Conservation (phyloP, 2,888 invertebrate genomes). For the Cephus pygmeus region DNA sequence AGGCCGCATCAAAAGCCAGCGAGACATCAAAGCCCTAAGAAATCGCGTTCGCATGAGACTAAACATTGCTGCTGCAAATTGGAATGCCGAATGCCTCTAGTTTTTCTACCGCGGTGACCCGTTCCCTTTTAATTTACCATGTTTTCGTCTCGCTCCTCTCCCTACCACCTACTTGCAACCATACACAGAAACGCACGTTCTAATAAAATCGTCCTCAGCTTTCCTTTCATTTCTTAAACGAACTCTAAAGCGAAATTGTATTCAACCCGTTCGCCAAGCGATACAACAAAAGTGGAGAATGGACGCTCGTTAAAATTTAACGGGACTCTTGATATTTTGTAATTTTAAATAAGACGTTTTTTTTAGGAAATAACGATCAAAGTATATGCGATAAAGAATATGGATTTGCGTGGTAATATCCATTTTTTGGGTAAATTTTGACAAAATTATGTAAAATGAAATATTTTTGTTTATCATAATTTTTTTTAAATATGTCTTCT, state of each 20-base stretch:
- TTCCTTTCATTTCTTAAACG: neutral
- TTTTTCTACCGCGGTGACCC: neutral
- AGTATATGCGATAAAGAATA: neutral
- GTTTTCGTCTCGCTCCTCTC: neutral
- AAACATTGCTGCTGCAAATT: neutral
- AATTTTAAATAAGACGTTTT: neutral
- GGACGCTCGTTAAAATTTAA: constrained; percentile 3
- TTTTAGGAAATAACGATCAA: neutral
- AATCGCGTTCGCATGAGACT: neutral
- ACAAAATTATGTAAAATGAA: neutral
- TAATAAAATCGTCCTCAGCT: neutral
- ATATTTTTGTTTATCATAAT: neutral
- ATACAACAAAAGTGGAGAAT: neutral
- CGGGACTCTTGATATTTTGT: neutral
- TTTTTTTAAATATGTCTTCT: neutral
- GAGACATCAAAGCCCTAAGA: neutral
- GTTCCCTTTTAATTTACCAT: neutral
- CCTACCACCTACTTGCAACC: neutral
- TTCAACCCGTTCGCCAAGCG: neutral
- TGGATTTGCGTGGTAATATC: neutral
- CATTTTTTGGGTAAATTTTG: too few species aligned
- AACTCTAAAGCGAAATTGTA: neutral
- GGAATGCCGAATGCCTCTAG: neutral
- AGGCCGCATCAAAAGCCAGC: neutral
- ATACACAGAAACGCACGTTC: neutral